Base-by-base conservation (phyloP, 2,797 vertebrate genomes). In the Nasua narica region DNA sequence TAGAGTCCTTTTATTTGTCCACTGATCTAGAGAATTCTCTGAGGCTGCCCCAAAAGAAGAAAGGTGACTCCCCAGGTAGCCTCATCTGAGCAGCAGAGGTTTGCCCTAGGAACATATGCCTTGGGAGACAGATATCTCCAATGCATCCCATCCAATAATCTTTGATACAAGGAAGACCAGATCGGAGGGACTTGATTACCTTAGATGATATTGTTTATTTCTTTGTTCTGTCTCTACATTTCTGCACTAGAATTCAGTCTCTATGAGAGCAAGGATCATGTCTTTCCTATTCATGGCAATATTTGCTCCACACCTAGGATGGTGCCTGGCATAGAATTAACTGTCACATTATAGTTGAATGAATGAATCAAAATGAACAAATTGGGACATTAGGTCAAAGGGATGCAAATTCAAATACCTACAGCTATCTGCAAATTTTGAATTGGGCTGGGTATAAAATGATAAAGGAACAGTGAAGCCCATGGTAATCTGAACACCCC, bases 391-490 rank as follows among this genome's bases (percentile, higher is more conserved):
- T 83, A 21, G 18, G 21, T 46, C 21, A 35, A 58, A 37, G 0
- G 4, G 10, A 77, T 12, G 83, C 37, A 43, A 74, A 62, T 13
- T 67, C 56, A 74, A 18, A 60, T 10, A 19, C 5, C 19, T n/a
- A 48, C 14, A 54, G 86, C 58, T 46, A 37, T 84, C 62, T 58
- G 23, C 21, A 54, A 23, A 54, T 72, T 84, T 81, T 79, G 40
- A 70, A 37, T 52, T 92, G n/a, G 32, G 27, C 37, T 83, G 14
- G 7, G 60, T 56, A 76, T 62, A 67, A 91, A 95, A 90, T 15
- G 8, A 58, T 21, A 27, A 52, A 32, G 10, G 5, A 43, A 29
- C 0, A 16, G 0, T 5, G 14, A 16, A 43, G 1, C 4, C 32
- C 7, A 0, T 18, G 16, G 18, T 32, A 58, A 46, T 5, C 8